Conservation (phyloP, 2,888 invertebrate species). For the Lampropteryx suffumata region DNA sequence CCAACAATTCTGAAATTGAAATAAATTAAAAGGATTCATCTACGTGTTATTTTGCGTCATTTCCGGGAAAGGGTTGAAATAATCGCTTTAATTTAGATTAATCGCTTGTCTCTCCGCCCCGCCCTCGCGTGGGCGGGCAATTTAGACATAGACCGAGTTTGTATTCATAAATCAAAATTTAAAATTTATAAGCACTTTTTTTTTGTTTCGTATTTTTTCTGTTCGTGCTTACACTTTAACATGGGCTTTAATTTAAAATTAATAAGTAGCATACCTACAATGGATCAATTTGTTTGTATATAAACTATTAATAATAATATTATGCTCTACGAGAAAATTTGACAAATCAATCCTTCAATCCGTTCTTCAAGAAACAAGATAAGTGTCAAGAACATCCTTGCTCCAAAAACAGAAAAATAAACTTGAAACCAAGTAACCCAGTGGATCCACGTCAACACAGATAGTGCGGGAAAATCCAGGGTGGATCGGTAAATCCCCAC, state of each 20-base stretch:
- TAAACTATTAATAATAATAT: too few species aligned
- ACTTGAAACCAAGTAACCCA: conserved; percentile 37
- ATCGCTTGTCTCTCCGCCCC: conserved; percentile 55
- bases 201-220: too few species aligned
- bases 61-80: conserved; percentile 63
- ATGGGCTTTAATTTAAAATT: too few species aligned
- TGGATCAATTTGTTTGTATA: too few species aligned
- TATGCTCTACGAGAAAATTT: too few species aligned
- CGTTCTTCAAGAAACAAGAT: neutral
- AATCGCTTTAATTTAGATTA: conserved; percentile 71
- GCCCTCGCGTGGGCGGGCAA: conserved; percentile 51
- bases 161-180: conserved; percentile 48
- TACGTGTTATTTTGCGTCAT: conserved; percentile 46
- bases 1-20: conserved; percentile 27
- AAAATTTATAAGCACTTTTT: conserved; percentile 30
- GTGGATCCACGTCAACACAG: conserved; percentile 35
- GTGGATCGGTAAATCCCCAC: conserved; percentile 50
- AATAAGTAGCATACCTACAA: too few species aligned
- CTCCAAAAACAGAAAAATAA: conserved; percentile 24
- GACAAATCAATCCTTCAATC: too few species aligned
- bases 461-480: conserved; percentile 62
- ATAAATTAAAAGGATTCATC: conserved; percentile 37
- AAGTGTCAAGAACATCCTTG: conserved; percentile 7
- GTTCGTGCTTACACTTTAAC: too few species aligned
- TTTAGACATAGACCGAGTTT: conserved; percentile 43